These are phyloP conservation scores for Sialia sialis DNA, from an alignment of 2,113 vertebrate genomes.

Conservation along the genomic window DNA sequence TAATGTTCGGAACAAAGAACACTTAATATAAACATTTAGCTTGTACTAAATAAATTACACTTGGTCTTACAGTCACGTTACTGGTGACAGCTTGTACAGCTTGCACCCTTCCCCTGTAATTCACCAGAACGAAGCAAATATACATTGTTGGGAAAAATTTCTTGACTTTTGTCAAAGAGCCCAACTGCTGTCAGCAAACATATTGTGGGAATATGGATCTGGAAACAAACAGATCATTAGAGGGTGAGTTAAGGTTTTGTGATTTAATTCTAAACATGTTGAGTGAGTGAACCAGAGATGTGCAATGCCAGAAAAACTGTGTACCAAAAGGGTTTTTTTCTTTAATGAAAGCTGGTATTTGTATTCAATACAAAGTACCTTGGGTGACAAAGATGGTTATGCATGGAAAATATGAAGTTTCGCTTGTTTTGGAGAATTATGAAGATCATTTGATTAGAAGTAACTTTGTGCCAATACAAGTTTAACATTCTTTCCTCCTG, in stretches of 20 bases:
- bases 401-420: conserved; percentile 34
- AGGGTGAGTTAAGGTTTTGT: conserved; percentile 57
- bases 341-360: conserved; percentile 32
- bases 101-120: background rate
- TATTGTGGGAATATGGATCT: conserved; percentile 54
- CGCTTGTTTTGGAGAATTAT: conserved; percentile 5
- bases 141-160: background rate
- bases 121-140: background rate
- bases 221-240: conserved; percentile 64
- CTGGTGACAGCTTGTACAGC: conserved; percentile 33
- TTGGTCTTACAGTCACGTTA: background rate
- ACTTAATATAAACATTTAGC: background rate
- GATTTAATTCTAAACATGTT: conserved; percentile 57
- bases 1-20: background rate
- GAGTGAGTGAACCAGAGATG: conserved; percentile 32
- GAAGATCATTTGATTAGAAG: background rate
- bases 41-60: conserved; percentile 33
- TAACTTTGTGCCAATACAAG: background rate
- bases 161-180: conserved; percentile 37
- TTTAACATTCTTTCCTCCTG: conserved; percentile 6
- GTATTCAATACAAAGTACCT: conserved; percentile 36
- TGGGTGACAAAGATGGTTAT: conserved; percentile 28
- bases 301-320: background rate
- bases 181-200: conserved; percentile 59
- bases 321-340: background rate